Percentiles rank a stretch among this genome's conserved stretches.
These are phyloP conservation scores for Hedya salicella DNA, from an alignment of 2,888 invertebrate genomes.

Conservation along the genomic window DNA sequence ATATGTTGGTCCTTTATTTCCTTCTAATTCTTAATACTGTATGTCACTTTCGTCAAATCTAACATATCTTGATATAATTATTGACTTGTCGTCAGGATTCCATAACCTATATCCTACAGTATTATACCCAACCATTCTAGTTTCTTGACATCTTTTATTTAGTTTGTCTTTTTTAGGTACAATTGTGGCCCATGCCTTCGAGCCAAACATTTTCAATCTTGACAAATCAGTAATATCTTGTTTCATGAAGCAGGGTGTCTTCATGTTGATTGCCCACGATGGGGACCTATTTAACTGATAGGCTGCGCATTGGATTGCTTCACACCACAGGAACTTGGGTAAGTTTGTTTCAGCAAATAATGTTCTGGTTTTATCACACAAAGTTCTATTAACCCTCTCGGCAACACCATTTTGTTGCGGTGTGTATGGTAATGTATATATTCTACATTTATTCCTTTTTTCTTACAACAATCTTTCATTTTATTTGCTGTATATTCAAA, in stretches of 20 bases:
- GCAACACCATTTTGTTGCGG: not conserved
- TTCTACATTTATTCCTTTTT: not conserved
- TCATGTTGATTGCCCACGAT: not conserved
- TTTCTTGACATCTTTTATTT: not conserved
- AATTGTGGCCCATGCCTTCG: not conserved
- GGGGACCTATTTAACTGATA: not conserved
- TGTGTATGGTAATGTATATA: not conserved
- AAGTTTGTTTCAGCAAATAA: not conserved
- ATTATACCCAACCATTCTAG: not conserved
- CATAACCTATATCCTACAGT: not conserved
- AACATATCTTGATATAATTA: slow-evolving; percentile 1
- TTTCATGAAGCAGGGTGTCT: not conserved
- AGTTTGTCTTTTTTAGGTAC: not conserved
- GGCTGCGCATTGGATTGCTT: not conserved
- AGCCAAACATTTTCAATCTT: not conserved
- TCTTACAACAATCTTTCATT: not conserved
- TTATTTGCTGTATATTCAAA: not conserved
- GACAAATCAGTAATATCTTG: not conserved
- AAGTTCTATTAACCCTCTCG: not conserved
- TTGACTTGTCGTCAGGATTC: not conserved
- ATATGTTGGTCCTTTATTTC: too few relatives aligned
- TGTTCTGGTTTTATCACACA: slow-evolving; percentile 1
- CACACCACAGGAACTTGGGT: not conserved
- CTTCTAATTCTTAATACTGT: too few relatives aligned
- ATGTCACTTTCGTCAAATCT: too few relatives aligned